These are phyloP conservation scores for Melanchra persicariae DNA, from an alignment of 2,888 invertebrate species.

Conservation along the genomic window DNA sequence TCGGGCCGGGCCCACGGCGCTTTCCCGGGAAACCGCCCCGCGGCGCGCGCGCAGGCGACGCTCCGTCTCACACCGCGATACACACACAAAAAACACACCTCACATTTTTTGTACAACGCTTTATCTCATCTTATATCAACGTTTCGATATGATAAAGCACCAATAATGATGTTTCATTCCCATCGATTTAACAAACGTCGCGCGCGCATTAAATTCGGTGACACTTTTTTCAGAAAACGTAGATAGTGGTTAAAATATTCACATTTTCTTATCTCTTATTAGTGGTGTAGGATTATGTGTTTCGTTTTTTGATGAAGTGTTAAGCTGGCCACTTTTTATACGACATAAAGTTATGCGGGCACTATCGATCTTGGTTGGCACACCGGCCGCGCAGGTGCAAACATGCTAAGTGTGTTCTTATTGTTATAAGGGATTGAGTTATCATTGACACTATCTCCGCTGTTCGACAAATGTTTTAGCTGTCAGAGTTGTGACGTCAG, in stretches of 20 bases:
- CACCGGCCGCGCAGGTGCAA: constrained; percentile 89
- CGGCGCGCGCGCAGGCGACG: constrained; percentile 87
- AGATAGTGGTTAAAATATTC: constrained; percentile 64
- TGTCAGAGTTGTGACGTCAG: constrained; percentile 90
- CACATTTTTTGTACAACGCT: constrained; percentile 79
- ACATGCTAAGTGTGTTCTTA: constrained; percentile 90
- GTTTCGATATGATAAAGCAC: constrained; percentile 87
- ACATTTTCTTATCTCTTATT: constrained; percentile 66
- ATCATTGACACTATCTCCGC: constrained; percentile 90
- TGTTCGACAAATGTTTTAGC: constrained; percentile 90
- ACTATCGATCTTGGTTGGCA: constrained; percentile 81
- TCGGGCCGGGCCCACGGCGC: constrained; percentile 77
- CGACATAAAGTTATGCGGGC: constrained; percentile 79
- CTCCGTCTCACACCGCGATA: constrained; percentile 86
- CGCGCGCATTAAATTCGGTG: constrained; percentile 78
- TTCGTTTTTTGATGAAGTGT: constrained; percentile 66
- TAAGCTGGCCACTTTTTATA: constrained; percentile 69
- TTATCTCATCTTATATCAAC: constrained; percentile 88
- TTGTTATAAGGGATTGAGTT: constrained; percentile 90
- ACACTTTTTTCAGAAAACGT: constrained; percentile 77
- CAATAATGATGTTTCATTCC: constrained; percentile 90
- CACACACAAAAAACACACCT: constrained; percentile 85
- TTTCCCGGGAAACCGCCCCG: constrained; percentile 89
- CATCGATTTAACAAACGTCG: constrained; percentile 85
- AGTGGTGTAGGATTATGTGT: constrained; percentile 57